Base-by-base conservation (phyloP, 2,113 vertebrate genomes). In the Gnathonemus echidnorhynchus region DNA sequence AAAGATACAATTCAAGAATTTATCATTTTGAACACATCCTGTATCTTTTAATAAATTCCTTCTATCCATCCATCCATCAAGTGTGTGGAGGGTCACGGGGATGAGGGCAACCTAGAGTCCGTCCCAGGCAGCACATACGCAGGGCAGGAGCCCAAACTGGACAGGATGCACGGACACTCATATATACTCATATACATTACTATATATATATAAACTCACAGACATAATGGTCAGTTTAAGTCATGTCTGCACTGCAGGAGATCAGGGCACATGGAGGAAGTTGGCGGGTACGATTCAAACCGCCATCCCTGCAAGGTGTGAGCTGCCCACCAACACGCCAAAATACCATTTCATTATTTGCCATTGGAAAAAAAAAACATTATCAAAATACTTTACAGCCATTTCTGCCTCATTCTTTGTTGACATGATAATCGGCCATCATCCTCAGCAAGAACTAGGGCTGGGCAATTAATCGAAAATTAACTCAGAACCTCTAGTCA, bases 1-100 rank as follows among this genome's bases (percentile, higher is more conserved):
- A 90, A 90, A 92, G 21, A 58, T 58, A n/a, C 56, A 58, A 58
- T 58, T 58, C n/a, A 58, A 58, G 56, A 58, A 58, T 58, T 7
- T 24, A 58, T 5, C 0, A 21, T 58, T 58, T 3, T 8, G 6
- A 58, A 58, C 21, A 24, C 21, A n/a, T 58, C 6, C 56, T 2
- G 7, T 58, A n/a, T 24, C 53, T 56, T 53, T 53, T 56, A 24
- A 56, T 58, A 58, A 70, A 70, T 70, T 31, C 10, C 3, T 9
- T 70, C 8, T 3, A 74, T 74, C 11, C 8, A 74, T 70, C 27
- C 24, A 70, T 70, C 27, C 19, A 62, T 62, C 2, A 10, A 66
- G 62, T 27, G 24, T 2, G 8, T 74, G 66, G 3, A 15, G 24
- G 56, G 56, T 62, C 2, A 9, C 8, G 7, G 56, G 56, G 7